These are phyloP conservation scores for Hippocampus barbouri DNA, from an alignment of 2,113 vertebrate species.

Conservation along the genomic window DNA sequence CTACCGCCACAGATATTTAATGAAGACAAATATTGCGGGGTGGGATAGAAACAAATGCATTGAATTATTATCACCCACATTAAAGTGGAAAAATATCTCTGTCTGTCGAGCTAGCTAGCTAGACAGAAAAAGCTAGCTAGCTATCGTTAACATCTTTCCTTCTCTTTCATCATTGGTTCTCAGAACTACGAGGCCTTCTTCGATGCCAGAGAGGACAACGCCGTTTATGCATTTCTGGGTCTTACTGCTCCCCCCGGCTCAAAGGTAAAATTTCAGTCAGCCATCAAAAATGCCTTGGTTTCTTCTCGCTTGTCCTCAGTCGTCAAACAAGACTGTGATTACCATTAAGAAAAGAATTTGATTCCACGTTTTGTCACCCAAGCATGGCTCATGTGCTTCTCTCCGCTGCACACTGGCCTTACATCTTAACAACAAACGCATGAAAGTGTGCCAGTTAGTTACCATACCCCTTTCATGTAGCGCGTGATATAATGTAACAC, in stretches of 20 bases:
- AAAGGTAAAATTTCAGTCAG: slow-evolving; percentile 75
- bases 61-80: not conserved
- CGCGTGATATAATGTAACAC: slow-evolving; percentile 28
- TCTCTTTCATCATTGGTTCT: slow-evolving; percentile 10
- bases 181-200: slow-evolving; percentile 96
- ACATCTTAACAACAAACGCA: slow-evolving; percentile 39
- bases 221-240: slow-evolving; percentile 90
- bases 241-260: slow-evolving; percentile 92
- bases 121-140: no score
- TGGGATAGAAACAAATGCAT: slow-evolving; percentile 58
- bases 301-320: slow-evolving; percentile 16
- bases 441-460: slow-evolving; percentile 57
- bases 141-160: not conserved
- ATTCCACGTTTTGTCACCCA: not conserved
- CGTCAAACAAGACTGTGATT: slow-evolving; percentile 4
- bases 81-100: not conserved
- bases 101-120: no score
- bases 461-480: slow-evolving; percentile 36
- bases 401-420: slow-evolving; percentile 31
- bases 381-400: slow-evolving; percentile 18
- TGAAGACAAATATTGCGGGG: slow-evolving; percentile 88
- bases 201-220: slow-evolving; percentile 92
- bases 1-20: slow-evolving; percentile 96
- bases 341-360: not conserved
- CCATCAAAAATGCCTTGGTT: slow-evolving; percentile 11